Evolutionary conservation across 1,140 invertebrate genomes (phyloP), one percentile per base, ranked within the genome.

Genomic region (Centruroides sculpturatus): DNA sequence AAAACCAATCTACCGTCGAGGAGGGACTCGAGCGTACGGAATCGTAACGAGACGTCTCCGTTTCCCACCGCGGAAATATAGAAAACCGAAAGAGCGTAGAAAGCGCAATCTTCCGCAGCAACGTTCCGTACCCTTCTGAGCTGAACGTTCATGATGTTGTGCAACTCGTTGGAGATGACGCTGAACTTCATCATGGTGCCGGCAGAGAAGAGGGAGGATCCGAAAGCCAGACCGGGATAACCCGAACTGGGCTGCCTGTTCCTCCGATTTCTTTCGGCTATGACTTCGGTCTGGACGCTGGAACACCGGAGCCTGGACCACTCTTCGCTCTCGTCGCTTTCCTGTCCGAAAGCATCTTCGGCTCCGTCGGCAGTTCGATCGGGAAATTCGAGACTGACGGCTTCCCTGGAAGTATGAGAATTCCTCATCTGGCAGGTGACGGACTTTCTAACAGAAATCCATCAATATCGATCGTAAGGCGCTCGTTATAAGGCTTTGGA

Each of bases 171-270:
- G 72, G 85, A 84, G 71, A 98, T 97, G 55, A 98, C 86, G 71
- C 85, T 91, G 77, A 96, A 95, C 76, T 94, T 96, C 85, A 98
- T 96, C 83, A 95, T 86, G 3, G 93, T 95, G 73, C 95, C 92
- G 54, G 92, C 95, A 71, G 89, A 92, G 74, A 97, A 94, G 70
- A 92, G 87, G 34, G 89, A 92, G 63, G 83, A 83, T 34, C 88
- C 89, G 68, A 94, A 92, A 0, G 89, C 89, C 8, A 95, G 75
- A 5, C 91, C 91, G 0, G 90, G 91, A 77, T 94, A 95, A 71
- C 93, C 90, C 4, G 88, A 82, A 73, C 88, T 92, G 73, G 87
- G 78, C 55, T 70, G 67, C 41, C 71, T 64, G 59, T 84, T 82
- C n/a, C 66, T 41, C 63, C 84, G 77, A 51, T 83, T 74, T 56